Percentiles rank a stretch among this genome's conserved stretches.
phyloP scores from a whole-genome alignment of 2,888 invertebrate genomes.

The Conus canariensis region DNA sequence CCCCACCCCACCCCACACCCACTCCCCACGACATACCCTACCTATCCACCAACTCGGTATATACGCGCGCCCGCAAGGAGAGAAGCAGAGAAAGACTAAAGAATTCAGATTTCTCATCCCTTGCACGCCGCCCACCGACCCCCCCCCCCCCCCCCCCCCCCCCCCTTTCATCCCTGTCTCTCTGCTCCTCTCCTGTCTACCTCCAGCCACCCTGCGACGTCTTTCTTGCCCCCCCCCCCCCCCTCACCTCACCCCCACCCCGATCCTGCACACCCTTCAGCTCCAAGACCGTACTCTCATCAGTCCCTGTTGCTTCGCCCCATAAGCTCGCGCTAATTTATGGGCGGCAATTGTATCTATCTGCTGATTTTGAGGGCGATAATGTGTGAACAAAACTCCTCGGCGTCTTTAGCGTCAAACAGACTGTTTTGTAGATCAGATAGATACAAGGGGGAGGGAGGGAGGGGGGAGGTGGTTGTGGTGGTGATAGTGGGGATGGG shows the following conservation, averaged over 20 bases:
- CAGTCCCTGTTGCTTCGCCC: too few relatives aligned
- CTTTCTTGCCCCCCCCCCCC: not conserved
- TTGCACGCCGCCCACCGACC: not conserved
- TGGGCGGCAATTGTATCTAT: slow-evolving; percentile 41
- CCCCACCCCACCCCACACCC: too few relatives aligned
- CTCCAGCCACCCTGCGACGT: too few relatives aligned
- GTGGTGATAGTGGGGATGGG: not conserved
- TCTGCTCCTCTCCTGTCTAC: too few relatives aligned
- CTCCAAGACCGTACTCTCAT: not conserved
- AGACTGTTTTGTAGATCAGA: slow-evolving; percentile 42
- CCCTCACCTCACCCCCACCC: not conserved
- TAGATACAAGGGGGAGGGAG: not conserved
- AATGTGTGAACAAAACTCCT: slow-evolving; percentile 42
- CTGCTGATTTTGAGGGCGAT: slow-evolving; percentile 30
- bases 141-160: not conserved
- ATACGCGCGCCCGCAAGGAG: not conserved
- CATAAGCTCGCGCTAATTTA: slow-evolving; percentile 20
- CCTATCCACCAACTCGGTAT: not conserved
- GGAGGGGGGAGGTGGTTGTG: too few relatives aligned
- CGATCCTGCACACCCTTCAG: not conserved
- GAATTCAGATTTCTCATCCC: too few relatives aligned
- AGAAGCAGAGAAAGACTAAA: not conserved
- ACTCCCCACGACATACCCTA: too few relatives aligned
- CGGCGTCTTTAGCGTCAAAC: slow-evolving; percentile 36
- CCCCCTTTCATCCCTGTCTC: too few relatives aligned